Conservation (phyloP, 2,113 vertebrate species). For the Sisor rabdophorus region DNA sequence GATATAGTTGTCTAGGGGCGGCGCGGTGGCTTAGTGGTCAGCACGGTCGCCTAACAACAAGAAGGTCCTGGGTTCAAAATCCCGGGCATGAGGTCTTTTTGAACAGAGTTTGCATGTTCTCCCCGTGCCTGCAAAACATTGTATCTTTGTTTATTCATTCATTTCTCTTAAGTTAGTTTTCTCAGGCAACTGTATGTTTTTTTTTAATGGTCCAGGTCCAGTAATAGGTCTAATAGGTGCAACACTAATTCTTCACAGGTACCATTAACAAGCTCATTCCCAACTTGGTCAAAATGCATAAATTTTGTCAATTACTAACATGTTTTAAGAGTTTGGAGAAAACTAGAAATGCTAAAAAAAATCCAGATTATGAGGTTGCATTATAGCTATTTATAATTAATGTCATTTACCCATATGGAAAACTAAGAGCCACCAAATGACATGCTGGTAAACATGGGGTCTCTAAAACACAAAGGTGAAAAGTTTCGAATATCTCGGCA, state of each 20-base stretch:
- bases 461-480: conserved; percentile 44
- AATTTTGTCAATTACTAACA: not conserved
- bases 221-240: not conserved
- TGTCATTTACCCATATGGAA: not conserved
- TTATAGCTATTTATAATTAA: not conserved
- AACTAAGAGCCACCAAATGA: not conserved
- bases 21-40: too few relatives aligned
- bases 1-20: too few relatives aligned
- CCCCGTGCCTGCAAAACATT: too few relatives aligned
- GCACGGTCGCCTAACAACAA: too few relatives aligned
- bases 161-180: not conserved
- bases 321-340: not conserved
- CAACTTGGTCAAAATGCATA: not conserved
- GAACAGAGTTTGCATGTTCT: too few relatives aligned
- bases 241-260: not conserved
- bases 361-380: not conserved
- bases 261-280: not conserved
- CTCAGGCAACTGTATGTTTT: too few relatives aligned
- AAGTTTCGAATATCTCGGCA: conserved; percentile 79
- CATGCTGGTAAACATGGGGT: not conserved
- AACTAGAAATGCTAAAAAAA: not conserved
- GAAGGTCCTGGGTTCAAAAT: too few relatives aligned
- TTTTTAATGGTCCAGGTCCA: not conserved
- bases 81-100: too few relatives aligned
- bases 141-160: not conserved